These are phyloP conservation scores for Spisula subtruncata DNA, from an alignment of 2,888 invertebrate species.

Conservation along the genomic window DNA sequence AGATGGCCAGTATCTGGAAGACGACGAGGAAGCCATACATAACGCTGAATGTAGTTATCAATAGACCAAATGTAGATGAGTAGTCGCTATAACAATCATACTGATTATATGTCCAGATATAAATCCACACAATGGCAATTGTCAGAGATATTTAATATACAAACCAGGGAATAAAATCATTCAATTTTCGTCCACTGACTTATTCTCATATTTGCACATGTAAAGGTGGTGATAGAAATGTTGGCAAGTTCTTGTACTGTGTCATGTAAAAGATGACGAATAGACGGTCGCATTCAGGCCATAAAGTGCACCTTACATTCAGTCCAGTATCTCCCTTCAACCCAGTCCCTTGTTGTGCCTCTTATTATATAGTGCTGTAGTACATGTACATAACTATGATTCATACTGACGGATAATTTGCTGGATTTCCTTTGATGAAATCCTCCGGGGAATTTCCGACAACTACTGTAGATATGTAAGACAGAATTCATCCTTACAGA, in stretches of 20 bases:
- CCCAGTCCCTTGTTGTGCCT: not conserved
- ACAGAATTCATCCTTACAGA: too few species aligned
- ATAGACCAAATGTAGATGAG: too few species aligned
- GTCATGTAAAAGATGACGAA: not conserved
- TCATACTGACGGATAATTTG: not conserved
- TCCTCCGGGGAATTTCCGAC: not conserved
- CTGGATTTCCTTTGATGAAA: not conserved
- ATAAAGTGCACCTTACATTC: not conserved
- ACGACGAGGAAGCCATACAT: too few species aligned
- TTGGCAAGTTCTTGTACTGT: not conserved
- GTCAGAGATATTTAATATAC: too few species aligned
- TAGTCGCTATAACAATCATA: too few species aligned
- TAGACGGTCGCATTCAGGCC: not conserved
- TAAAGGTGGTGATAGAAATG: not conserved
- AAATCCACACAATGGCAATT: too few species aligned
- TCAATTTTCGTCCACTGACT: not conserved
- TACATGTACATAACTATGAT: not conserved
- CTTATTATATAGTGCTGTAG: not conserved
- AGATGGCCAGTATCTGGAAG: too few species aligned
- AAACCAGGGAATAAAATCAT: too few species aligned
- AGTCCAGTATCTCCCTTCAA: not conserved
- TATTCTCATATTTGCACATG: not conserved
- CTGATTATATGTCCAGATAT: too few species aligned
- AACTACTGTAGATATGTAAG: not conserved
- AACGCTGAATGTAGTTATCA: too few species aligned